phyloP scores from a whole-genome alignment of 2,113 vertebrate species.

The Carassius carassius region DNA sequence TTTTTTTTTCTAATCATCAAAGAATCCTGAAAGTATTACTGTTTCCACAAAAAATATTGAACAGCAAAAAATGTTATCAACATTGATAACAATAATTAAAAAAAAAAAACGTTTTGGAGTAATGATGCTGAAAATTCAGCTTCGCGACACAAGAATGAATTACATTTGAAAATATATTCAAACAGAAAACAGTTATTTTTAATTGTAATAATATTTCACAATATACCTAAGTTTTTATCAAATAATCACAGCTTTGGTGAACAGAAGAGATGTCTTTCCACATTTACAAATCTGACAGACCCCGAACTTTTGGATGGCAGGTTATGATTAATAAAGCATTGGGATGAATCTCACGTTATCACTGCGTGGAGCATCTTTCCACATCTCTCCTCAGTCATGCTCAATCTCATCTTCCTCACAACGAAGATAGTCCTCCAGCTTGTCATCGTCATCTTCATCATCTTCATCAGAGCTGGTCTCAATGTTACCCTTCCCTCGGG shows the following conservation, averaged over 20 bases:
- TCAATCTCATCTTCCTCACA: slow-evolving; percentile 83
- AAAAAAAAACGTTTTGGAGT: too few relatives aligned
- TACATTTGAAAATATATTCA: too few relatives aligned
- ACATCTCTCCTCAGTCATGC: slow-evolving; percentile 93
- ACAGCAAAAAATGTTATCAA: not conserved
- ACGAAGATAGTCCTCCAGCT: slow-evolving; percentile 69
- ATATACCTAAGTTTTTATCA: too few relatives aligned
- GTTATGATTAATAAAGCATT: not conserved
- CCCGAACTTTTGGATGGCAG: not conserved
- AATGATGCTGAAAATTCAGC: too few relatives aligned
- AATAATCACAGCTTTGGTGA: not conserved
- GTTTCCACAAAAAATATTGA: not conserved
- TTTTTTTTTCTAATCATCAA: not conserved
- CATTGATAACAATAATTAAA: too few relatives aligned
- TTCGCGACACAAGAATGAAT: too few relatives aligned
- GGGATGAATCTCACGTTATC: slow-evolving; percentile 77
- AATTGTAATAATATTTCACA: not conserved
- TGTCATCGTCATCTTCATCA: slow-evolving; percentile 78
- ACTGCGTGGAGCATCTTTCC: slow-evolving; percentile 85
- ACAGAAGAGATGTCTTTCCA: too few relatives aligned
- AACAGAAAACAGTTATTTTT: not conserved
- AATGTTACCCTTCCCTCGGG: slow-evolving; percentile 92
- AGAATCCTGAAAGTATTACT: not conserved
- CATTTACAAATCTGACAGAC: too few relatives aligned
- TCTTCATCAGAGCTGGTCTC: slow-evolving; percentile 97